phyloP scores from a whole-genome alignment of 2,797 vertebrate species.

The Falco novaeseelandiae region DNA sequence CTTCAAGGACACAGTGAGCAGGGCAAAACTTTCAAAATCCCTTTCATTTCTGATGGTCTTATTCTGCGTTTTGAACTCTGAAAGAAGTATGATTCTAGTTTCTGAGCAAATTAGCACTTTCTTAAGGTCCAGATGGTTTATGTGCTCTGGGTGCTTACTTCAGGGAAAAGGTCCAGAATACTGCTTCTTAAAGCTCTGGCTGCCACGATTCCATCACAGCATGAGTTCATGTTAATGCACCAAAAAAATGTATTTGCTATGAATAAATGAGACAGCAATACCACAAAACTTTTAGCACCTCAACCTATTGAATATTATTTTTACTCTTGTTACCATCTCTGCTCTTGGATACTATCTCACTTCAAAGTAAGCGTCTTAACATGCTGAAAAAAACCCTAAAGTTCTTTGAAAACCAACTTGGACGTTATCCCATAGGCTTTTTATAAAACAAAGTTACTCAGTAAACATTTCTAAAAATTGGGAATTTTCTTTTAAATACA shows the following conservation, averaged over 20 bases:
- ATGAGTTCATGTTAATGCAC: background rate
- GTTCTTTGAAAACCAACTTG: background rate
- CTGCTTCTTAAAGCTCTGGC: background rate
- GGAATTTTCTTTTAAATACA: rapidly evolving
- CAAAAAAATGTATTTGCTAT: background rate
- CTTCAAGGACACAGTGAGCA: background rate
- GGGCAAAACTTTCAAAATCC: background rate
- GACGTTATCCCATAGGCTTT: background rate
- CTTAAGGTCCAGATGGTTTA: background rate
- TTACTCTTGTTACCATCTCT: background rate
- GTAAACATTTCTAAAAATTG: background rate
- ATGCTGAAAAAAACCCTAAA: background rate
- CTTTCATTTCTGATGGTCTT: background rate
- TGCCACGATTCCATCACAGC: background rate
- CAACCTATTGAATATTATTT: background rate
- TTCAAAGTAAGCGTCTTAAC: background rate
- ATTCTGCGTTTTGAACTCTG: background rate
- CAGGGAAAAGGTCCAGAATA: background rate
- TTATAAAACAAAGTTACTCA: background rate
- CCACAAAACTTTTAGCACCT: background rate
- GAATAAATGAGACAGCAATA: background rate
- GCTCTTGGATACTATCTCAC: background rate
- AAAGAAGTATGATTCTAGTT: background rate
- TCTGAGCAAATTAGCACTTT: background rate
- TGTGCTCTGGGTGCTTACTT: background rate